Percentiles rank a stretch among this genome's conserved stretches.
Conservation (phyloP, 2,888 invertebrate species). For the Rotaria magnacalcarata region DNA sequence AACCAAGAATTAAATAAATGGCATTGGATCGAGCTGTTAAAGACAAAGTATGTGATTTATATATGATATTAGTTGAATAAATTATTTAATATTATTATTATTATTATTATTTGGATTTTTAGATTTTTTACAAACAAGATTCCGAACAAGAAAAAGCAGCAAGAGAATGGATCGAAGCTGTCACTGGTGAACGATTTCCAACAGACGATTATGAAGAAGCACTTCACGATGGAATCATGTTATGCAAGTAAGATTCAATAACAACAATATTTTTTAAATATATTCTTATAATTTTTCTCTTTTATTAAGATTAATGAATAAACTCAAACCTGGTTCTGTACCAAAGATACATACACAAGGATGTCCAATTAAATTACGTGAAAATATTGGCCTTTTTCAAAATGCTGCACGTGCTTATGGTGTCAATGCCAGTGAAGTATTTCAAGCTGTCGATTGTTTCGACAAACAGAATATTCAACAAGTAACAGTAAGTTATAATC, state of each 20-base stretch:
- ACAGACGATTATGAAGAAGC: conserved; percentile 80
- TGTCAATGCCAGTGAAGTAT: conserved; percentile 92
- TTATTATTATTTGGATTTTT: background rate
- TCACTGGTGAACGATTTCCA: conserved; percentile 74
- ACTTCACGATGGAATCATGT: conserved; percentile 77
- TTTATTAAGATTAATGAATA: conserved; percentile 72
- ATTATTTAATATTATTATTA: too few species aligned
- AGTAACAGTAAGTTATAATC: conserved; percentile 74
- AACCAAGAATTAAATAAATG: background rate
- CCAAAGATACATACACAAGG: conserved; percentile 95
- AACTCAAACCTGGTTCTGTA: conserved; percentile 82
- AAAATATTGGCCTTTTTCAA: conserved; percentile 84
- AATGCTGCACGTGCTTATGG: conserved; percentile 89
- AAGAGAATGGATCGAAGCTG: conserved; percentile 78
- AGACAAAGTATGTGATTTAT: background rate
- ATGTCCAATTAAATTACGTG: conserved; percentile 91
- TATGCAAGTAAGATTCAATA: conserved; percentile 69
- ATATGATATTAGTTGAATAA: background rate
- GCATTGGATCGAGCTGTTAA: conserved; percentile 15
- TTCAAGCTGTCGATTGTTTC: conserved; percentile 97
- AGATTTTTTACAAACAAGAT: conserved; percentile 50
- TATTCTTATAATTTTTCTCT: background rate
- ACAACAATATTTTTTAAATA: background rate
- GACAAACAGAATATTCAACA: conserved; percentile 93
- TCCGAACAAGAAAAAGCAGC: conserved; percentile 66